Conservation (phyloP, 2,113 vertebrate species). For the Capreolus pygargus region DNA sequence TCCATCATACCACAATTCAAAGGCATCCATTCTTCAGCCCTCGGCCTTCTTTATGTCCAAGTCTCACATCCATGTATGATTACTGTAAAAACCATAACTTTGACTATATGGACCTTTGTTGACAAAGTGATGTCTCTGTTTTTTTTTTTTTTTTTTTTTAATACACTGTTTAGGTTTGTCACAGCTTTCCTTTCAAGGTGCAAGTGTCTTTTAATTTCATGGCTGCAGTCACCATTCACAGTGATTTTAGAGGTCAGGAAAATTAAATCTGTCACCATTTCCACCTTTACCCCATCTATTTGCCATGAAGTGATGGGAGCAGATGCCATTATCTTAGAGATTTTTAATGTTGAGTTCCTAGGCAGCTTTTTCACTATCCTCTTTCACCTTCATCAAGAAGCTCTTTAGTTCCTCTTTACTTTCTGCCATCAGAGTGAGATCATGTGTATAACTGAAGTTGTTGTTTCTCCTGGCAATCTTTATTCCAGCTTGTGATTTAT, state of each 20-base stretch:
- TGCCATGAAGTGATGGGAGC: not conserved
- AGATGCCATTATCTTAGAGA: not conserved
- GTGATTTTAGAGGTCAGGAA: not conserved
- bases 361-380: not conserved
- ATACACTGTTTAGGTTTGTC: not conserved
- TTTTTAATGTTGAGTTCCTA: not conserved
- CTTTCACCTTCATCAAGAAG: not conserved
- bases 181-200: not conserved
- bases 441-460: not conserved
- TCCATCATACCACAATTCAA: not conserved
- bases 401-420: not conserved
- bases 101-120: not conserved
- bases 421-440: not conserved
- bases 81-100: not conserved
- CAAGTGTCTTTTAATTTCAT: not conserved
- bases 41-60: not conserved
- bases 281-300: not conserved
- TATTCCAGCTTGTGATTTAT: not conserved
- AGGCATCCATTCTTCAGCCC: accelerated
- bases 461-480: not conserved
- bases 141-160: not conserved
- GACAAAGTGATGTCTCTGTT: not conserved
- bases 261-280: not conserved
- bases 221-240: not conserved
- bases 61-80: not conserved